Base-by-base conservation (phyloP, 2,797 vertebrate species). In the Coracias cyanogaster region DNA sequence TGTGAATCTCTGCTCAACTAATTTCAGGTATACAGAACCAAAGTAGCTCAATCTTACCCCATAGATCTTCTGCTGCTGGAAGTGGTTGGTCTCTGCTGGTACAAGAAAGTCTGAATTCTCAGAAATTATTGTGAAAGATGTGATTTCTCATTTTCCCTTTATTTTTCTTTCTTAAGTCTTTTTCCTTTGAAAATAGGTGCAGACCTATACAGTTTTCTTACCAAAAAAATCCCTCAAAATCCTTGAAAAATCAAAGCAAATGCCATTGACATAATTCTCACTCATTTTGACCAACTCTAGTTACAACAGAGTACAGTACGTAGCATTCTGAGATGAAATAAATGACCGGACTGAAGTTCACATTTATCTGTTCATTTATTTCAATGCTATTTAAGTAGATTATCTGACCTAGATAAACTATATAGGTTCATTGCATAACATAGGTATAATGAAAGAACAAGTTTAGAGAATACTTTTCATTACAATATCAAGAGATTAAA, bases 381-480 rank as follows among this genome's bases (percentile, higher is more conserved):
- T 86, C 55, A 71, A 3, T 4, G 21, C 37, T 49, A 82, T 79
- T 93, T 85, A 87, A 74, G 85, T n/a, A 82, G 71, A 80, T 77
- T 55, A 66, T 60, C 79, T 79, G 86, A 78, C 89, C 77, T 52
- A 93, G 58, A 95, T 64, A 86, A 89, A 84, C 37, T 71, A 67
- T 61, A 80, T 29, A 69, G 61, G 37, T 72, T 85, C n/a, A 11
- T 81, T 92, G 60, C 55, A 76, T 87, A 95, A 88, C 29, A 57
- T 8, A 82, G 41, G 55, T 85, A 66, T 61, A 49, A 84, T 64
- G 60, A 93, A 96, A 89, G 33, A 73, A 54, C 13, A 64, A 37
- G 24, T 76, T 84, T 66, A 67, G 45, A 89, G 69, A 84, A 70
- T 71, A 79, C 12, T 94, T 90, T 85, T 93, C 76, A 83, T 89